Conservation (phyloP, 2,888 invertebrate genomes). For the Pheosia tremula region DNA sequence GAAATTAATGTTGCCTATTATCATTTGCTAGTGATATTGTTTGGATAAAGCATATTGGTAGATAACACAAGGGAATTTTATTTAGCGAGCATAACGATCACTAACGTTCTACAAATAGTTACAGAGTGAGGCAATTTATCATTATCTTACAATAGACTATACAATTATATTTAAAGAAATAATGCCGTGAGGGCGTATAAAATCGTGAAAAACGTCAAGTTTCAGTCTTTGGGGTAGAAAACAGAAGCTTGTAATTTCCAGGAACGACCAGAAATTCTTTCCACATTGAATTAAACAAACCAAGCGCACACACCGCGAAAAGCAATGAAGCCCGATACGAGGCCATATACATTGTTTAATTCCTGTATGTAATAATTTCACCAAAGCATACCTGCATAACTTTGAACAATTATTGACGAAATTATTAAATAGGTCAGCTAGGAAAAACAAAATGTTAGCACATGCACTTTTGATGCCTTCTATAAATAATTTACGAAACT, state of each 20-base stretch:
- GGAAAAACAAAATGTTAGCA: neutral
- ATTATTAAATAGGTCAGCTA: slow-evolving; percentile 1
- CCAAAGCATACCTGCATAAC: too few species aligned
- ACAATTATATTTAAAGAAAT: too few species aligned
- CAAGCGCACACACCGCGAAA: neutral
- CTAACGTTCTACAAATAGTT: too few species aligned
- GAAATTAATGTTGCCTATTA: too few species aligned
- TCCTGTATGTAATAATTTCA: slow-evolving; percentile 29
- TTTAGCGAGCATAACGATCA: neutral
- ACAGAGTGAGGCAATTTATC: too few species aligned
- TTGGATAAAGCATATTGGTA: neutral
- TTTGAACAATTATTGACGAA: neutral
- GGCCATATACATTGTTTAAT: slow-evolving; percentile 16
- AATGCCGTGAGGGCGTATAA: too few species aligned
- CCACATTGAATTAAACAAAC: slow-evolving; percentile 1
- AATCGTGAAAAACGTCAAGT: too few species aligned
- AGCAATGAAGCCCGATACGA: slow-evolving; percentile 19
- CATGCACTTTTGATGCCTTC: too few species aligned
- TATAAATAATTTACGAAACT: too few species aligned
- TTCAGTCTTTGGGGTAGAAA: too few species aligned
- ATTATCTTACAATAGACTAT: too few species aligned
- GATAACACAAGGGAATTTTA: neutral
- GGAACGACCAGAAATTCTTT: neutral
- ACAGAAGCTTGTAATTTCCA: neutral
- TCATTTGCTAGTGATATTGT: neutral